A percentile compares a stretch with the other conserved stretches of the same genome.
phyloP scores from a whole-genome alignment of 2,888 invertebrate genomes.

The Ophonus ardosiacus region DNA sequence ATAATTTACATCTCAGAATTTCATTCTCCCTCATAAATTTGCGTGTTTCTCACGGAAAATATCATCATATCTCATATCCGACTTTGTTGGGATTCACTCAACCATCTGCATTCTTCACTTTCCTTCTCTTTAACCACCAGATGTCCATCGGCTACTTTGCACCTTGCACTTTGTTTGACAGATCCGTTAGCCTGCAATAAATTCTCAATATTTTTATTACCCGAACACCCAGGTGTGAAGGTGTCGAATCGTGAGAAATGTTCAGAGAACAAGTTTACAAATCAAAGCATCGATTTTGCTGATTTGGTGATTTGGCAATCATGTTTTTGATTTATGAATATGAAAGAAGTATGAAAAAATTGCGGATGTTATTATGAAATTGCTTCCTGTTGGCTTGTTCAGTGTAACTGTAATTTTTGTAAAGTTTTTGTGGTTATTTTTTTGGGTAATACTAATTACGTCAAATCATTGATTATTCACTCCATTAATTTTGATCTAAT shows the following conservation, averaged over 20 bases:
- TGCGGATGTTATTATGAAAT: background rate
- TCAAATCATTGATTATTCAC: conserved; percentile 10
- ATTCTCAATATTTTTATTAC: conserved; percentile 32
- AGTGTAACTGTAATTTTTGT: background rate
- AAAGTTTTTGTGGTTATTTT: background rate
- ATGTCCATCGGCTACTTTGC: background rate
- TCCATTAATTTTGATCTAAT: conserved; percentile 23
- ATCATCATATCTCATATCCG: conserved; percentile 10
- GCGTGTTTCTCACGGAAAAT: conserved; percentile 13
- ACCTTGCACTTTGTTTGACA: background rate
- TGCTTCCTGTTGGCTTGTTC: background rate
- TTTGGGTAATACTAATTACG: background rate
- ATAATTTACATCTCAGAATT: background rate
- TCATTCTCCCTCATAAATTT: background rate
- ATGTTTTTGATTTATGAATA: background rate
- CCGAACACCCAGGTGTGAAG: conserved; percentile 26
- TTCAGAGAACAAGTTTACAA: background rate
- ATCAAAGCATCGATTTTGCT: conserved; percentile 7
- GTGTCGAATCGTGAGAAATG: conserved; percentile 7
- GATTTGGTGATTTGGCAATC: background rate
- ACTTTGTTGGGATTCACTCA: conserved; percentile 6
- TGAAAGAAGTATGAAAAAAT: background rate
- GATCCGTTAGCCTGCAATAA: conserved; percentile 23
- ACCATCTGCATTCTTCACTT: conserved; percentile 6
- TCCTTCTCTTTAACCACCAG: background rate